Evolutionary conservation across 2,888 invertebrate genomes (phyloP).

Genomic region (Heterodera filipjevi): DNA sequence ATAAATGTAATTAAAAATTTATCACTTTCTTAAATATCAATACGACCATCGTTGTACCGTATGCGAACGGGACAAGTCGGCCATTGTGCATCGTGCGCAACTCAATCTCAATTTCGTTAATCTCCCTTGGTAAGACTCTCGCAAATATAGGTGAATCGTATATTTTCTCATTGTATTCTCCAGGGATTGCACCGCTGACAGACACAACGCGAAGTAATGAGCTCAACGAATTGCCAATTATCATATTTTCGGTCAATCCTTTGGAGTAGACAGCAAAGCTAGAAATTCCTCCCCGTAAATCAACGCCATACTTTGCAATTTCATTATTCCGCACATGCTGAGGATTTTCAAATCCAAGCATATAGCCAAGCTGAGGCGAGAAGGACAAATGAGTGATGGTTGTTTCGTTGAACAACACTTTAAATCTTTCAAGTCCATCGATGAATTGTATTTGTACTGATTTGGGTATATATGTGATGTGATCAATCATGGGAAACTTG

Average conservation of each 20-base stretch:
- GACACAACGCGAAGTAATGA: constrained; percentile 5
- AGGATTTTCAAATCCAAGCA: neutral
- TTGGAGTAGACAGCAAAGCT: constrained; percentile 25
- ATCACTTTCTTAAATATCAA: constrained; percentile 19
- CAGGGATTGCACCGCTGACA: constrained; percentile 5
- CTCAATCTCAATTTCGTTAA: constrained; percentile 24
- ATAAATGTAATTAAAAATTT: constrained; percentile 14
- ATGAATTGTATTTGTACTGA: too few species aligned
- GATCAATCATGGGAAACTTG: too few species aligned
- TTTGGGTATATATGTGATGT: too few species aligned
- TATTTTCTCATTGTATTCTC: constrained; percentile 22
- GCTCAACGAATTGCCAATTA: too few species aligned
- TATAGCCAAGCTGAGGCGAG: neutral
- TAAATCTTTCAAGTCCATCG: too few species aligned
- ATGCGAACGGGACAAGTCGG: too few species aligned
- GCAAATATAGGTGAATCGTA: constrained; percentile 8
- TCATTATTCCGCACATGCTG: neutral
- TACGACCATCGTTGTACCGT: too few species aligned
- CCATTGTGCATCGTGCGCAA: neutral
- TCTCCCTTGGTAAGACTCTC: constrained; percentile 19
- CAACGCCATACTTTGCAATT: constrained; percentile 16
- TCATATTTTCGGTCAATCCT: constrained; percentile 18
- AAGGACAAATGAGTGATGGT: too few species aligned
- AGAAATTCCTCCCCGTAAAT: constrained; percentile 20
- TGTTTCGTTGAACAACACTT: too few species aligned